A percentile compares a stretch with the other conserved stretches of the same genome.
Conservation (phyloP, 1,140 invertebrate species). For the Drosophila malerkotliana region DNA sequence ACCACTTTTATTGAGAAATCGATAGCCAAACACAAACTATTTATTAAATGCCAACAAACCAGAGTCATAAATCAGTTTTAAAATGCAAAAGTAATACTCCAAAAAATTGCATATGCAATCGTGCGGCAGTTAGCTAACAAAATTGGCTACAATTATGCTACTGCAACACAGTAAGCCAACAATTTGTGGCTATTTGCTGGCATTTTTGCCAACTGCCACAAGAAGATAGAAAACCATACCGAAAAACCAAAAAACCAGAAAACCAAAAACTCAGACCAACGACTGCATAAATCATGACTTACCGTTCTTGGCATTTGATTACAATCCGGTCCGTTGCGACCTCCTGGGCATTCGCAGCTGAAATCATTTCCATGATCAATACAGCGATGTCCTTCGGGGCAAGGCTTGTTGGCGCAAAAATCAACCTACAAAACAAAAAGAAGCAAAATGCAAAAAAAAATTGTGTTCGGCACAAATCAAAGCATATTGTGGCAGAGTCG, state of each 20-base stretch:
- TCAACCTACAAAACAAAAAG: slow-evolving; percentile 86
- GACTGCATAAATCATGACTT: slow-evolving; percentile 84
- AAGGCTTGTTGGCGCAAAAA: slow-evolving; percentile 89
- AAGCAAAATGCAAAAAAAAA: slow-evolving; percentile 17
- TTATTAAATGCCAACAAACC: slow-evolving; percentile 40
- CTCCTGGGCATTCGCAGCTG: slow-evolving; percentile 89
- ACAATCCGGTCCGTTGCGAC: slow-evolving; percentile 88
- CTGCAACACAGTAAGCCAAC: slow-evolving; percentile 37
- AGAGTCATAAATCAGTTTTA: slow-evolving; percentile 57
- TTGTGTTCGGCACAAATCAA: slow-evolving; percentile 46
- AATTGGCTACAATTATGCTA: slow-evolving; percentile 51
- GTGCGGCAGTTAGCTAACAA: slow-evolving; percentile 23
- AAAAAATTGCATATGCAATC: slow-evolving; percentile 29
- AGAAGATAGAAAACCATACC: neutral
- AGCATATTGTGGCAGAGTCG: slow-evolving; percentile 54
- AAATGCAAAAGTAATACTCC: slow-evolving; percentile 40
- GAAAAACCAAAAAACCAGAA: neutral
- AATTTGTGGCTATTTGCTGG: slow-evolving; percentile 65
- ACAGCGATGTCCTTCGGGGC: slow-evolving; percentile 87
- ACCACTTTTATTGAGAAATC: slow-evolving; percentile 15
- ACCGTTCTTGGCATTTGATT: slow-evolving; percentile 85
- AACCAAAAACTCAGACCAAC: slow-evolving; percentile 4
- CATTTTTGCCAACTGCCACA: slow-evolving; percentile 38
- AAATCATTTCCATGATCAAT: slow-evolving; percentile 89
- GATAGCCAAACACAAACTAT: slow-evolving; percentile 16